Evolutionary conservation across 2,113 vertebrate genomes (phyloP), one percentile per base, ranked within the genome.

Genomic region (Corythornis cristatus): DNA sequence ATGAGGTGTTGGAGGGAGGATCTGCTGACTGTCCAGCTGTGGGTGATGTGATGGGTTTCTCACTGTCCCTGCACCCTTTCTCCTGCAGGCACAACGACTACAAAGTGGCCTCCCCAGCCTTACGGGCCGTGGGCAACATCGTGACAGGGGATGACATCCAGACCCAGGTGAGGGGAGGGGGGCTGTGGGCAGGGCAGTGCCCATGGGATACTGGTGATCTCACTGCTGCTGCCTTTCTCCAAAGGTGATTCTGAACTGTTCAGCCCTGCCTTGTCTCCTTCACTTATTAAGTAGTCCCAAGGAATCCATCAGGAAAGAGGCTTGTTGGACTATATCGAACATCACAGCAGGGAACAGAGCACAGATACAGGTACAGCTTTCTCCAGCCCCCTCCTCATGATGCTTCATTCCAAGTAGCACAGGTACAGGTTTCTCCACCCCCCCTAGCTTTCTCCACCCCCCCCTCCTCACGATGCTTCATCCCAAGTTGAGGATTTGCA

Each of bases 251-350:
- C 97, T 99, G 87, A 99, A 99, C 97, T 99, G 99, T 96, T 99
- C 99, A 5, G 99, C 99, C 68, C 98, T 99, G 76, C 99, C 99
- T 74, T 99, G 99, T 92, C 98, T 99, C 77, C 98, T 99, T 46
- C 99, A 99, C 95, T 98, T 99, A 46, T 97, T 99, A 95, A 99
- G 99, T 94, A 99, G 99, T 23, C 98, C 99, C 90, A 99, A 99
- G 96, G 99, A 99, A 88, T 99, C 99, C 42, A 99, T 99, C 89
- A 98, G 99, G 89, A 99, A 99, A 96, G 99, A 99, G 96, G 99
- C 99, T 4, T 99, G 99, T 96, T 99, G 99, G 99, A 99, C 99
- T 83, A 99, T 99, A 96, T 99, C 99, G 43, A 99, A 99, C 89
- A 99, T 99, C 97, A 99, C 99, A 51, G 99, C 99, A 70, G 99